Evolutionary conservation across 1,140 invertebrate genomes (phyloP).

Genomic region (Drosophila nannoptera): DNA sequence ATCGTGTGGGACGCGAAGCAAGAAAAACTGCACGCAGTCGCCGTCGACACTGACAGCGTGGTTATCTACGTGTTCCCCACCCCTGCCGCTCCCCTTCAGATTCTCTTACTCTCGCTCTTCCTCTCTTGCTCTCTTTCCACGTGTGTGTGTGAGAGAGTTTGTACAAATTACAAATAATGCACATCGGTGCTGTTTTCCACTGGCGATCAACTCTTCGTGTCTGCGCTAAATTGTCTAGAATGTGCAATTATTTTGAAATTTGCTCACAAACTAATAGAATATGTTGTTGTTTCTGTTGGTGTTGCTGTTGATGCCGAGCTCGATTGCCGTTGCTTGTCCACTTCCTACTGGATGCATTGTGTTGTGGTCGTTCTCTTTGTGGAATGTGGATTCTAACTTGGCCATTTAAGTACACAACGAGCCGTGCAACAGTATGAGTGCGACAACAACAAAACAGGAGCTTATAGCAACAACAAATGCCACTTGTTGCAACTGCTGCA

Average conservation of each 20-base stretch:
- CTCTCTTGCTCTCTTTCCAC: constrained; percentile 1
- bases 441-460: constrained; percentile 23
- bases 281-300: constrained; percentile 18
- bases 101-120: not conserved
- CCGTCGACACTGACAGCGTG: constrained; percentile 12
- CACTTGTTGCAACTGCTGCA: constrained; percentile 28
- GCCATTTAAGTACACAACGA: constrained; percentile 64
- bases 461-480: constrained; percentile 27
- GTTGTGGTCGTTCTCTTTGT: constrained; percentile 42
- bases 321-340: constrained; percentile 44
- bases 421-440: constrained; percentile 22
- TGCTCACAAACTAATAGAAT: constrained; percentile 70
- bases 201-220: constrained; percentile 25
- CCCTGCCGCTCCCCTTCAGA: not conserved
- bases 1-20: constrained; percentile 28
- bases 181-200: constrained; percentile 48
- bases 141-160: constrained; percentile 8
- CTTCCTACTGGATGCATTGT: constrained; percentile 52
- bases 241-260: constrained; percentile 73
- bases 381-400: constrained; percentile 75
- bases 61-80: constrained; percentile 22
- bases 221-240: constrained; percentile 45
- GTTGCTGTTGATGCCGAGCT: constrained; percentile 8
- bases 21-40: constrained; percentile 36
- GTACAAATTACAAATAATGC: constrained; percentile 53